Base-by-base conservation (phyloP, 2,888 invertebrate species). In the Orchestes rusci region DNA sequence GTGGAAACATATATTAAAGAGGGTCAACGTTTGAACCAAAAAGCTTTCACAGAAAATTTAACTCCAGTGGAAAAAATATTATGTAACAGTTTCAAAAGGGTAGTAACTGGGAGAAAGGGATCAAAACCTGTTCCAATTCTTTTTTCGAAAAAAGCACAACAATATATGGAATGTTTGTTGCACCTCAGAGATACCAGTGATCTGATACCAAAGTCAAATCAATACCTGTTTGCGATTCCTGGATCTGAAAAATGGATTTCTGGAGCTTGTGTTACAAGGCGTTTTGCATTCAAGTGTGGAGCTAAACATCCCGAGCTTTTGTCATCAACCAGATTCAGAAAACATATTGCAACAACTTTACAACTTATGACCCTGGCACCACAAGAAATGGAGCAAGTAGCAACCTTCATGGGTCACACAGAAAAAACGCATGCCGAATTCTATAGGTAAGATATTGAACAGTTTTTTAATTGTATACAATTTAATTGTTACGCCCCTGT, bases 261-360 rank as follows among this genome's bases (percentile, higher is more conserved):
- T 41, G 57, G 56, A 8, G 53, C 54, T 28, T 23, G 43, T 23
- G 43, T 51, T 3, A 32, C 55, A 3, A 20, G 53, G 30, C 54
- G 55, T 45, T 55, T 45, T 52, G 49, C 57, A 5, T 18, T 12
- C 41, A 41, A 34, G 23, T 53, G 51, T 44, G 51, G 53, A 10
- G 48, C 53, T 23, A 28, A 49, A 48, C 48, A 53, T 48, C 56
- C 55, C 13, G n/a, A 30, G 30, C 20, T 35, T 34, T 17, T 39
- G 27, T 50, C 55, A 27, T 55, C 55, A 29, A 51, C 53, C n/a
- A 48, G 51, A 17, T 45, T 55, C 15, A 45, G 56, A 34, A 57
- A 57, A 47, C 55, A 56, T 39, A 57, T 57, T 19, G 57, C 54
- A 16, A 56, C 56, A 3, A 54, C 55, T 15, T 29, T 54, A 34